Evolutionary conservation across 2,113 vertebrate species (phyloP).

Genomic region (Mastomys coucha): DNA sequence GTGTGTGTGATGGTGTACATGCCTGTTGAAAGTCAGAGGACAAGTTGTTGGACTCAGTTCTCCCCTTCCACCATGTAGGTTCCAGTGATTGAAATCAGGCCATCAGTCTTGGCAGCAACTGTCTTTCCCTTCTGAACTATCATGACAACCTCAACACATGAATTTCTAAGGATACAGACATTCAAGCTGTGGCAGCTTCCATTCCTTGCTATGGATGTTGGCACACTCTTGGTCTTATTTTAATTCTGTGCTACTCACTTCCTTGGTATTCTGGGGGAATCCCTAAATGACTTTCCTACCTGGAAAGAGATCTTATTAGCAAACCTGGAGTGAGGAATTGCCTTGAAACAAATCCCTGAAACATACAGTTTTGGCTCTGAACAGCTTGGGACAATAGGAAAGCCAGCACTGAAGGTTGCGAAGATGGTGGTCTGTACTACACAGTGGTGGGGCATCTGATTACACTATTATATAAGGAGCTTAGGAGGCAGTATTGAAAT

Average conservation of each 20-base stretch:
- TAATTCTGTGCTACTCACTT: background rate
- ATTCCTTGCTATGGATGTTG: background rate
- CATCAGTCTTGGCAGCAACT: background rate
- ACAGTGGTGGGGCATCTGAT: background rate
- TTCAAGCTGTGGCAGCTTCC: background rate
- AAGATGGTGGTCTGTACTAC: background rate
- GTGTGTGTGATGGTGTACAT: background rate
- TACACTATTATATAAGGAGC: background rate
- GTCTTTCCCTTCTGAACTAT: background rate
- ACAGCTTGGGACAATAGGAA: background rate
- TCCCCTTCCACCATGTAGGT: background rate
- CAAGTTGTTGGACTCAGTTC: background rate
- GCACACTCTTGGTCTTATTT: background rate
- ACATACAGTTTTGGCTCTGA: background rate
- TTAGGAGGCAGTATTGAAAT: background rate
- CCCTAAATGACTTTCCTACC: background rate
- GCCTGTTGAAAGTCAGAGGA: background rate
- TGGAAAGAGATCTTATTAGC: background rate
- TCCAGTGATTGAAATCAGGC: background rate
- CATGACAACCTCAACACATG: background rate
- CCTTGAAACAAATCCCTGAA: background rate
- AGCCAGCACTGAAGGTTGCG: background rate
- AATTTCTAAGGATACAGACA: background rate
- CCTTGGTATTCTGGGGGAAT: background rate
- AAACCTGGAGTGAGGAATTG: background rate